Percentiles rank a stretch among this genome's conserved stretches.
Evolutionary conservation across 1,140 invertebrate species (phyloP).

Genomic region (Diorhabda sublineata): DNA sequence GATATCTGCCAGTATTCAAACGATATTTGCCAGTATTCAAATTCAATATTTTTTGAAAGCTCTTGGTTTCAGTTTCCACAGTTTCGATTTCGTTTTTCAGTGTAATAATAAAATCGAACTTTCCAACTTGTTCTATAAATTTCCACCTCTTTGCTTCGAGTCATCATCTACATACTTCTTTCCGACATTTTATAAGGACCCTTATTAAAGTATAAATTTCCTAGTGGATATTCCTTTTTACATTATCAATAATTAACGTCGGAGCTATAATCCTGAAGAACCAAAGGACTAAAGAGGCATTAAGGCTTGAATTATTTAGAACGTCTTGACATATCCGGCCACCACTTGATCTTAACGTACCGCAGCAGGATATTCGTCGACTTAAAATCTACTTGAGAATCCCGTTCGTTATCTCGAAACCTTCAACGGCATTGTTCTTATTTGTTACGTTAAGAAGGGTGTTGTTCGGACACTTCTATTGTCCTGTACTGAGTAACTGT

Average conservation of each 20-base stretch:
- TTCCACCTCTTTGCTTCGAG: no score
- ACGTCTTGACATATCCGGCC: slow-evolving; percentile 12
- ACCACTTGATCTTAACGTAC: slow-evolving; percentile 15
- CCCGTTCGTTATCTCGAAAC: slow-evolving; percentile 16
- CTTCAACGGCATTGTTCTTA: slow-evolving; percentile 16
- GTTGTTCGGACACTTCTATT: slow-evolving; percentile 12
- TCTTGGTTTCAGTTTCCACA: no score
- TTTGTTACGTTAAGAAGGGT: slow-evolving; percentile 7
- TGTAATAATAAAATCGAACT: no score
- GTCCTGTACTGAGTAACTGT: not conserved
- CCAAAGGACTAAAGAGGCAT: slow-evolving; percentile 11
- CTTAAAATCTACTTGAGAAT: slow-evolving; percentile 12
- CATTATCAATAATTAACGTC: slow-evolving; percentile 8
- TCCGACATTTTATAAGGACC: no score
- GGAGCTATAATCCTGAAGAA: slow-evolving; percentile 7
- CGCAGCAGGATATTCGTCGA: slow-evolving; percentile 6
- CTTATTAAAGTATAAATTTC: not conserved
- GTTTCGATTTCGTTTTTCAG: no score
- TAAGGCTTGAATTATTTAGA: slow-evolving; percentile 14
- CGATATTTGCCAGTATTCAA: no score
- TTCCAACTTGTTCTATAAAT: no score
- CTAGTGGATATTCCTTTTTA: not conserved
- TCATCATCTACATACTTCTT: no score
- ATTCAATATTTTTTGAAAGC: no score
- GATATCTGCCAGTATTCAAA: no score